Conservation (phyloP, 2,888 invertebrate genomes). For the Caenorhabditis sp. region DNA sequence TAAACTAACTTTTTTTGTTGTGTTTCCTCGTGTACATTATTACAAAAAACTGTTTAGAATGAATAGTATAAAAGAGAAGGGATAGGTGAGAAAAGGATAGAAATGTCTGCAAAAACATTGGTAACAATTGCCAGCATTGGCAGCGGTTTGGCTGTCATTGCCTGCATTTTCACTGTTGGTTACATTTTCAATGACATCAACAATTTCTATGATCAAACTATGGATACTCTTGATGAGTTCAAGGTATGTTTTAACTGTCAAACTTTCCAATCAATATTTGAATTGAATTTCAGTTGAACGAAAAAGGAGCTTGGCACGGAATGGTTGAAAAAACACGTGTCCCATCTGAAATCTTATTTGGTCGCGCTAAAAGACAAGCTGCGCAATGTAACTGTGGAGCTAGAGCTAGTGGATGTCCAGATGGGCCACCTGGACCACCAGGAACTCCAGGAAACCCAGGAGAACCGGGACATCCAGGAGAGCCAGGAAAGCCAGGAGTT, state of each 20-base stretch:
- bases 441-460: slow-evolving; percentile 37
- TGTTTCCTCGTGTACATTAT: background rate
- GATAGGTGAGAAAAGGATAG: background rate
- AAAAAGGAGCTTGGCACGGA: slow-evolving; percentile 21
- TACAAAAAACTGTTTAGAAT: background rate
- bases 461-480: slow-evolving; percentile 35
- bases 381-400: slow-evolving; percentile 39
- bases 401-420: slow-evolving; percentile 12
- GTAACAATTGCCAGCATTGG: slow-evolving; percentile 40
- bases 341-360: slow-evolving; percentile 7
- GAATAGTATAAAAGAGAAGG: background rate
- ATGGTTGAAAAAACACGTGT: slow-evolving; percentile 9
- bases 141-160: slow-evolving; percentile 43
- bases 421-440: slow-evolving; percentile 51
- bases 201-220: slow-evolving; percentile 47
- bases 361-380: slow-evolving; percentile 30
- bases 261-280: background rate
- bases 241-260: slow-evolving; percentile 20
- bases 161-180: slow-evolving; percentile 42
- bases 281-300: background rate
- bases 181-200: slow-evolving; percentile 54
- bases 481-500: slow-evolving; percentile 55
- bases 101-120: slow-evolving; percentile 24
- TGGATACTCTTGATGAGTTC: slow-evolving; percentile 45
- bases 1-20: background rate